These are phyloP conservation scores for Microplitis manilae DNA, from an alignment of 2,888 invertebrate species.

Conservation along the genomic window DNA sequence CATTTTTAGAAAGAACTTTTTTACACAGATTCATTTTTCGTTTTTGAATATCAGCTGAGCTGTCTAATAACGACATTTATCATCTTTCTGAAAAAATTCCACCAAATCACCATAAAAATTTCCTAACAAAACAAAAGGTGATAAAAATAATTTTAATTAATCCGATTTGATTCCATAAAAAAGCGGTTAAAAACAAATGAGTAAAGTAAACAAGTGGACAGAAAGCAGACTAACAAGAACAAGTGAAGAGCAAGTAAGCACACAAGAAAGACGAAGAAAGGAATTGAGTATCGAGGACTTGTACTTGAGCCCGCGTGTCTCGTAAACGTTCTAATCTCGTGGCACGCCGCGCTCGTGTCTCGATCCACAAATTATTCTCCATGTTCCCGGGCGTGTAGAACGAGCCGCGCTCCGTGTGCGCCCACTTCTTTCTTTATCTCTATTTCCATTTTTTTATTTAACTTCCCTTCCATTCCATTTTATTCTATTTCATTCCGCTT, in stretches of 20 bases:
- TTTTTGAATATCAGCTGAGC: no score
- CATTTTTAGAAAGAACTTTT: no score
- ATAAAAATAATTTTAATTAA: neutral
- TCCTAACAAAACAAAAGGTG: neutral
- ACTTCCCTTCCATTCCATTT: neutral
- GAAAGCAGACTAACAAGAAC: constrained; percentile 1
- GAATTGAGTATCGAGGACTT: constrained; percentile 6
- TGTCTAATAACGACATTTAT: neutral
- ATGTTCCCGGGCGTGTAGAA: constrained; percentile 59
- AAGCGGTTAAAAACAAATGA: neutral
- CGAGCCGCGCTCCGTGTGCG: constrained; percentile 40
- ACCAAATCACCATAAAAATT: neutral
- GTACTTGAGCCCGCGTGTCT: constrained; percentile 51
- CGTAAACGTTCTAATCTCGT: constrained; percentile 62
- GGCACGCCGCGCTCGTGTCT: constrained; percentile 55
- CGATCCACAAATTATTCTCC: constrained; percentile 69
- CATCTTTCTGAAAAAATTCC: neutral
- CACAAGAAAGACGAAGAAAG: constrained; percentile 22
- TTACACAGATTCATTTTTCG: no score
- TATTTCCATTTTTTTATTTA: constrained; percentile 1
- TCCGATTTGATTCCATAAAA: neutral
- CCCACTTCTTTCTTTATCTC: constrained; percentile 31
- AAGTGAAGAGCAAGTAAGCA: neutral
- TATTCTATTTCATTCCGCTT: neutral
- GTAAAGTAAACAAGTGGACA: neutral